A percentile compares a stretch with the other conserved stretches of the same genome.
Conservation (phyloP, 1,140 invertebrate species). For the Drosophila nikananu region DNA sequence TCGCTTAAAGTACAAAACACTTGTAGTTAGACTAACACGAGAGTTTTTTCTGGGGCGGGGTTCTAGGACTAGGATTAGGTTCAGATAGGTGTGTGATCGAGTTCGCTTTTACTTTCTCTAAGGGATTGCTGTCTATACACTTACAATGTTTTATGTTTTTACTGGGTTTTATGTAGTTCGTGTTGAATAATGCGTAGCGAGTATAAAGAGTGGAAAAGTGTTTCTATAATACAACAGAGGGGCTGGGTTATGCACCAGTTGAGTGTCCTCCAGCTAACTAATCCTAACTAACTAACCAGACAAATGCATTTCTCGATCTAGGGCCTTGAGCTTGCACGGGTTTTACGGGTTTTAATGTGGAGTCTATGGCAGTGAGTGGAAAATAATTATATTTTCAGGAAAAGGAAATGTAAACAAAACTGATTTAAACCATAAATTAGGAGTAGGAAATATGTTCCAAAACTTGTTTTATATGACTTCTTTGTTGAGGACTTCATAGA, state of each 20-base stretch:
- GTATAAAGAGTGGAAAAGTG: constrained; percentile 81
- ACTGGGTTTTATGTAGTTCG: constrained; percentile 7
- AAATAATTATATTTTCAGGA: background rate
- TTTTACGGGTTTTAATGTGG: background rate
- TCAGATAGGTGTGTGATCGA: constrained; percentile 24
- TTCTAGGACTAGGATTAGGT: constrained; percentile 32
- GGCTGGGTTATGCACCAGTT: constrained; percentile 26
- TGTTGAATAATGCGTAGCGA: constrained; percentile 65
- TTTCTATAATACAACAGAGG: constrained; percentile 77
- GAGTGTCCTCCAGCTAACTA: constrained; percentile 58
- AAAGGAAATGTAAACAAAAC: background rate
- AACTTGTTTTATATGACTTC: background rate
- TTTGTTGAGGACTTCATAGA: background rate
- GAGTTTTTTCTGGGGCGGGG: constrained; percentile 39
- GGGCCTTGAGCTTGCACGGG: constrained; percentile 26
- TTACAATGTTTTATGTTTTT: constrained; percentile 48
- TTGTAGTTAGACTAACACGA: constrained; percentile 81
- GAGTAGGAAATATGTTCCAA: background rate
- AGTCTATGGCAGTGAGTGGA: background rate
- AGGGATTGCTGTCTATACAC: constrained; percentile 66
- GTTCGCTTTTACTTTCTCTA: constrained; percentile 13
- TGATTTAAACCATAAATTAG: background rate
- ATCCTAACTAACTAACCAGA: constrained; percentile 54
- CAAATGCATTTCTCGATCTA: constrained; percentile 44
- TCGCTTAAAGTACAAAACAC: constrained; percentile 77